phyloP scores from a whole-genome alignment of 1,140 invertebrate species.

The Spodoptera frugiperda region DNA sequence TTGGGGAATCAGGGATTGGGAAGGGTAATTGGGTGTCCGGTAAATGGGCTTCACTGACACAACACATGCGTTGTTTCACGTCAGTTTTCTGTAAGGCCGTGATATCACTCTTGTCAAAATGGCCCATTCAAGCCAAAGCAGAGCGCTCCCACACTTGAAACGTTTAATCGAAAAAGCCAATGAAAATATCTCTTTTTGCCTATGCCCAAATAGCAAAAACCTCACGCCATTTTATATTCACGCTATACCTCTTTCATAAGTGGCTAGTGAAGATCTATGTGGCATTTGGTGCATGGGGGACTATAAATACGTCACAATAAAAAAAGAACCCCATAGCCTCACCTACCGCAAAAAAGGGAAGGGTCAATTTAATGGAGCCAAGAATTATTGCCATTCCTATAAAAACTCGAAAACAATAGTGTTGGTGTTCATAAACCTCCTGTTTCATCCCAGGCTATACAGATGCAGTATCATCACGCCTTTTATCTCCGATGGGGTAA shows the following conservation, averaged over 20 bases:
- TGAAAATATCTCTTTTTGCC: too few species aligned
- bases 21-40: too few species aligned
- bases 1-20: too few species aligned
- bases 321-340: neutral
- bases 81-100: too few species aligned
- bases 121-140: too few species aligned
- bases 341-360: conserved; percentile 7
- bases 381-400: conserved; percentile 34
- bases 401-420: conserved; percentile 25
- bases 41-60: too few species aligned
- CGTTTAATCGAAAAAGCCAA: too few species aligned
- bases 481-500: too few species aligned
- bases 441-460: neutral
- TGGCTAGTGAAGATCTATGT: conserved; percentile 3
- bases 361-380: conserved; percentile 18
- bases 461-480: neutral
- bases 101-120: too few species aligned
- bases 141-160: too few species aligned
- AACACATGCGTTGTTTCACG: too few species aligned
- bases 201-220: too few species aligned
- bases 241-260: conserved; percentile 10
- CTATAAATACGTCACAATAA: conserved; percentile 21
- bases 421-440: neutral
- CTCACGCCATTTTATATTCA: neutral
- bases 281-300: conserved; percentile 9